Percentiles rank a stretch among this genome's conserved stretches.
Conservation (phyloP, 2,797 vertebrate genomes). For the Phyllotis vaccarum region DNA sequence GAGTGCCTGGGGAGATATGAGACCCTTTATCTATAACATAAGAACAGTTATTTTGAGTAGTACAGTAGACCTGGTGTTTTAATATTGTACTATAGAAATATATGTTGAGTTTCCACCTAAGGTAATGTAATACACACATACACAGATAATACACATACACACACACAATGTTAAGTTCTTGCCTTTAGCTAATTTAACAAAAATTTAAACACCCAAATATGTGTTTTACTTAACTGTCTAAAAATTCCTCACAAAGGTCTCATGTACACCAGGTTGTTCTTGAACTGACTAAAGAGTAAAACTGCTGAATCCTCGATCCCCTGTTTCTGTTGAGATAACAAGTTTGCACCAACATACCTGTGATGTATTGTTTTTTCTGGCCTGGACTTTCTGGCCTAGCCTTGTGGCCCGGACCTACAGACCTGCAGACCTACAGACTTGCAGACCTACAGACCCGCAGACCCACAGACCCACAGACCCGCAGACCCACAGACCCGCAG, state of each 20-base stretch:
- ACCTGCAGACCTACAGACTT: no score
- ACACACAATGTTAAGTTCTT: background rate
- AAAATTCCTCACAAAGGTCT: background rate
- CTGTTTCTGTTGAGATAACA: background rate
- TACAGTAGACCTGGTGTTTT: background rate
- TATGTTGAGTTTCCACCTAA: background rate
- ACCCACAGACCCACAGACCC: no score
- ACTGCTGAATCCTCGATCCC: background rate
- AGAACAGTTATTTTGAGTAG: background rate
- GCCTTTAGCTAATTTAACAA: slow-evolving; percentile 37
- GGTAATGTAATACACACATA: background rate
- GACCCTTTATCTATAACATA: background rate
- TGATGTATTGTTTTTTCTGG: no score
- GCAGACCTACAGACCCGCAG: no score
- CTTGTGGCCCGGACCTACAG: no score
- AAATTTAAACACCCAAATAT: background rate
- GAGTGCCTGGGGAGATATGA: background rate
- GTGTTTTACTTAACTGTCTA: background rate
- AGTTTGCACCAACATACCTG: background rate
- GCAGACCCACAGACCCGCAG: no score
- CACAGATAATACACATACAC: background rate
- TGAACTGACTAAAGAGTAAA: background rate
- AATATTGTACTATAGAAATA: background rate
- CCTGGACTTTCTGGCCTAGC: no score
- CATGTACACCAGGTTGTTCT: background rate